phyloP scores from a whole-genome alignment of 2,888 invertebrate species.

The Candidula unifasciata region DNA sequence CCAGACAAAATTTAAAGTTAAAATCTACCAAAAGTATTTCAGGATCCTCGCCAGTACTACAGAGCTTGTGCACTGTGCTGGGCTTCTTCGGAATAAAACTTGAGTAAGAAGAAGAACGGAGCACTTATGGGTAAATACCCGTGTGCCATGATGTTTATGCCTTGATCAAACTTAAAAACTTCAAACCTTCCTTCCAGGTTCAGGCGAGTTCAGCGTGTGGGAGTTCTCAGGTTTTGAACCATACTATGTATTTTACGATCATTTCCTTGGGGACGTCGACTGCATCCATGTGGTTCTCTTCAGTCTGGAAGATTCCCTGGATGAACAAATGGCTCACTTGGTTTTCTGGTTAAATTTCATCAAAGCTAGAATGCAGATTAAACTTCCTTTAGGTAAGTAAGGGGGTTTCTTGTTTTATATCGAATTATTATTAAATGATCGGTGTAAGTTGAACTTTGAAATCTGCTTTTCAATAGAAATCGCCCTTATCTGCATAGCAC shows the following conservation, averaged over 20 bases:
- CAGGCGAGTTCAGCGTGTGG: conserved; percentile 85
- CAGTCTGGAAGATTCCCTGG: conserved; percentile 83
- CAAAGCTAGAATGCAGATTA: conserved; percentile 83
- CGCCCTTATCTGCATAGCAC: no score
- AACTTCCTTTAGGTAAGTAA: conserved; percentile 77
- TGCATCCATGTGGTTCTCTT: conserved; percentile 84
- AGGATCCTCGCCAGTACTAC: no score
- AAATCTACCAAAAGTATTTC: no score
- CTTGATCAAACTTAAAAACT: no score
- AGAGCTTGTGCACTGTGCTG: no score
- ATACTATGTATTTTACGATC: conserved; percentile 84
- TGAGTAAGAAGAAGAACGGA: no score
- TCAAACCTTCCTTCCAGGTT: conserved; percentile 79
- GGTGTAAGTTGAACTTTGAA: no score
- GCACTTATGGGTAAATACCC: no score
- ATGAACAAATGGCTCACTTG: conserved; percentile 82
- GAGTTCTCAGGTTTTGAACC: conserved; percentile 88
- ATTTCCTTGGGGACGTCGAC: conserved; percentile 83
- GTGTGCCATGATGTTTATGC: no score
- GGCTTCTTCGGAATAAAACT: no score
- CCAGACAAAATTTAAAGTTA: no score
- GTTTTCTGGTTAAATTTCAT: conserved; percentile 88
- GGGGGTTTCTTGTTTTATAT: not conserved
- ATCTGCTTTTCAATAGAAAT: no score
- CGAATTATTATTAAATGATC: not conserved